A percentile compares a stretch with the other conserved stretches of the same genome.
phyloP scores from a whole-genome alignment of 2,797 vertebrate species.

The Gobionotothen gibberifrons region DNA sequence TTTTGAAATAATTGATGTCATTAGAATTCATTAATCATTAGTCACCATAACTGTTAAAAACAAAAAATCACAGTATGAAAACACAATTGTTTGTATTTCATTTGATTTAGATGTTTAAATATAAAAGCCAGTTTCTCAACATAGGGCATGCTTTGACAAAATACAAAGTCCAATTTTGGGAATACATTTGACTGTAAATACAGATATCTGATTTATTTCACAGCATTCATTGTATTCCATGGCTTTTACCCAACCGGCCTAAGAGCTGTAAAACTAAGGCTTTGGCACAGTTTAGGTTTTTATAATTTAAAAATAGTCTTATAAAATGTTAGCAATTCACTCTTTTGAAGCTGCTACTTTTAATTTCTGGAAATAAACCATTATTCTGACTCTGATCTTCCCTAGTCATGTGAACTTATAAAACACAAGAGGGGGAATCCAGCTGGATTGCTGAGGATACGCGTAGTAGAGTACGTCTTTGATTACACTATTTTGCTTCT shows the following conservation, averaged over 20 bases:
- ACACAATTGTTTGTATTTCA: neutral
- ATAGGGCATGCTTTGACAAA: neutral
- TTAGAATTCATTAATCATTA: neutral
- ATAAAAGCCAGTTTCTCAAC: neutral
- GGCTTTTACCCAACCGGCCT: neutral
- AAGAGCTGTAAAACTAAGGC: neutral
- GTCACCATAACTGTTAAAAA: neutral
- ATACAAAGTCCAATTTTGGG: neutral
- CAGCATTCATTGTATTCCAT: neutral
- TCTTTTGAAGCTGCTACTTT: neutral
- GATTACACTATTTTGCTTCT: no score
- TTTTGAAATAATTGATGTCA: constrained; percentile 2
- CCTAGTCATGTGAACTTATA: neutral
- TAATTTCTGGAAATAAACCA: neutral
- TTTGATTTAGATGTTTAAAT: neutral
- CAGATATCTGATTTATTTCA: neutral
- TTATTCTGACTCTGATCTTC: constrained; percentile 5
- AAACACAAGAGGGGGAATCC: neutral
- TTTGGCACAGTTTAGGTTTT: neutral
- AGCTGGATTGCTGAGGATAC: no score
- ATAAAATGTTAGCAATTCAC: neutral
- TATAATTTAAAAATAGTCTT: neutral
- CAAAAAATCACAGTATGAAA: neutral
- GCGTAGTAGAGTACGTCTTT: no score
- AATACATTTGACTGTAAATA: neutral